These are phyloP conservation scores for Urosaurus nigricauda DNA, from an alignment of 2,797 vertebrate species.

Conservation along the genomic window DNA sequence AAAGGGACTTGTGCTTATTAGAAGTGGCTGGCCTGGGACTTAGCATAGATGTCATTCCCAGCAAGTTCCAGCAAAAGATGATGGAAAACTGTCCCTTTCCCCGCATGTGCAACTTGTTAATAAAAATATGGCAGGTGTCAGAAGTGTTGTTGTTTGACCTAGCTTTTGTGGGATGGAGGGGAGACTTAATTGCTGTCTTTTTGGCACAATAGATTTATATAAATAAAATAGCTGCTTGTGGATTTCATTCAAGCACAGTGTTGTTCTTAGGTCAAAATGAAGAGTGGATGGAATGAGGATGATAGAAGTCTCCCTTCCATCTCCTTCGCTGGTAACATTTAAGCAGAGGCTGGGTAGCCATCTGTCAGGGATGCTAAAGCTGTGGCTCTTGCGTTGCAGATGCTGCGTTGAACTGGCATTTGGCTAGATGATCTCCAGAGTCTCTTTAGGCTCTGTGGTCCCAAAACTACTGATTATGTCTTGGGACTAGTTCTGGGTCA, in stretches of 20 bases:
- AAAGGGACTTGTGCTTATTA: no score
- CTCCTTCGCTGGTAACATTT: no score
- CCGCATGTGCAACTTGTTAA: background rate
- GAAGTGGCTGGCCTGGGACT: constrained; percentile 45
- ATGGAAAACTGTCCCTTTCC: background rate
- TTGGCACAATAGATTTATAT: background rate
- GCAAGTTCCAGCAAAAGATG: background rate
- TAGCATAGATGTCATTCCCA: constrained; percentile 21
- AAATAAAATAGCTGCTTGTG: background rate
- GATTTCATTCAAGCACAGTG: background rate
- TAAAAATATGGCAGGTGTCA: no score
- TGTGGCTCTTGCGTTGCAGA: no score
- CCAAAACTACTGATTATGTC: background rate
- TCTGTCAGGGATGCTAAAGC: no score
- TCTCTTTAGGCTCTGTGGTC: no score
- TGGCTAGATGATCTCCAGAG: no score
- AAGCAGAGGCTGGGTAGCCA: no score
- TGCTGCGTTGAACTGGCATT: no score
- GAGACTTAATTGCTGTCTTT: no score
- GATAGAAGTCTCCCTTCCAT: background rate
- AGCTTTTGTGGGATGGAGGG: no score
- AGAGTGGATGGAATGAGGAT: background rate
- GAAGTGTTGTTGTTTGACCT: no score
- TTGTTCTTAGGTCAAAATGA: background rate
- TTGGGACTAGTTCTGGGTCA: background rate